These are phyloP conservation scores for Biston betularia DNA, from an alignment of 2,888 invertebrate genomes.

Conservation along the genomic window DNA sequence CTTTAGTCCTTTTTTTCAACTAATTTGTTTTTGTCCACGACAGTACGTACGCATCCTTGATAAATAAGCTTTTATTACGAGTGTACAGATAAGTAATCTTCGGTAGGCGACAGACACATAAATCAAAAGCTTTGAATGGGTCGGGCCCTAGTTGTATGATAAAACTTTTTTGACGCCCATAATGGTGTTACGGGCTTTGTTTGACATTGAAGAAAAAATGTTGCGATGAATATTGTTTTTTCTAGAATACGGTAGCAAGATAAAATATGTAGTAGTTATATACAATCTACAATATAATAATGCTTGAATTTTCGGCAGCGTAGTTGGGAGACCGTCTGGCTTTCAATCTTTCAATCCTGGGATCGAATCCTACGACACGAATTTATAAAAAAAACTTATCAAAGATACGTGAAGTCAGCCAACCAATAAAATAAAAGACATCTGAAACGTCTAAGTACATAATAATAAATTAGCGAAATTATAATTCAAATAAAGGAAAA, in stretches of 20 bases:
- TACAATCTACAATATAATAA: no score
- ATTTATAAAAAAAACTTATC: no score
- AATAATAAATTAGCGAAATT: no score
- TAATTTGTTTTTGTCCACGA: constrained; percentile 56
- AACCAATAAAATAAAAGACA: no score
- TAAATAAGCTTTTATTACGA: constrained; percentile 70
- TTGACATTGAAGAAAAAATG: constrained; percentile 33
- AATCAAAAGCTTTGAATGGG: constrained; percentile 80
- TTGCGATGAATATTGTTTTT: constrained; percentile 14
- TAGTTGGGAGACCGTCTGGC: no score
- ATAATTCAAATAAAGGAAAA: no score
- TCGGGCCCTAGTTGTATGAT: constrained; percentile 52
- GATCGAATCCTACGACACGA: no score
- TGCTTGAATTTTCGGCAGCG: no score
- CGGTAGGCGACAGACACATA: constrained; percentile 71
- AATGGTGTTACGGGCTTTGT: constrained; percentile 42
- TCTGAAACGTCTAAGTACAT: no score
- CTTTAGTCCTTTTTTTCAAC: constrained; percentile 41
- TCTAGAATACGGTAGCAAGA: background rate
- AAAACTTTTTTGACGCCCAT: constrained; percentile 44
- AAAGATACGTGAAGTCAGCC: no score
- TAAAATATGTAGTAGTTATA: background rate
- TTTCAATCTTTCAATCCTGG: no score
- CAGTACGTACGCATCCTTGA: constrained; percentile 58
- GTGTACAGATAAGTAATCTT: constrained; percentile 73